Conservation (phyloP, 2,113 vertebrate genomes). For the Maccullochella peelii region DNA sequence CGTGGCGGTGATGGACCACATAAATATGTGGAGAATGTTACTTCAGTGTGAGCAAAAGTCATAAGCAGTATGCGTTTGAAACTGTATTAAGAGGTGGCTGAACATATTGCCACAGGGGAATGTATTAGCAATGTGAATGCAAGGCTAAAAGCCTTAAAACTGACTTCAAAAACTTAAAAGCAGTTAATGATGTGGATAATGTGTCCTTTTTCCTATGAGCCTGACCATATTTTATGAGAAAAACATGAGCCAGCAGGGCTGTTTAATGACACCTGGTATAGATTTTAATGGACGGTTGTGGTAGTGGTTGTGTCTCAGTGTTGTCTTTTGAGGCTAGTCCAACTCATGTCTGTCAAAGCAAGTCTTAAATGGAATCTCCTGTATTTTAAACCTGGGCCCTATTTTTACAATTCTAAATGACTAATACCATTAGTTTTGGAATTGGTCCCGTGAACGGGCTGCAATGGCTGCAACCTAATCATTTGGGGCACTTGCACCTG, state of each 20-base stretch:
- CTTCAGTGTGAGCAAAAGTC: not conserved
- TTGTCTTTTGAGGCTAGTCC: not conserved
- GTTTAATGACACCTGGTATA: not conserved
- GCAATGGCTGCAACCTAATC: too few relatives aligned
- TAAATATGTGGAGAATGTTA: slow-evolving; percentile 2
- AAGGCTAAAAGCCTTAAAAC: not conserved
- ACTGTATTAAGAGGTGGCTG: not conserved
- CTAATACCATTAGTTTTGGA: too few relatives aligned
- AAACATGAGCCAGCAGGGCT: not conserved
- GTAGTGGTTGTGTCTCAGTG: not conserved
- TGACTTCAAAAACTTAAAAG: slow-evolving; percentile 6
- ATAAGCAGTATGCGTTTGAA: not conserved
- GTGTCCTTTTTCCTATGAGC: not conserved
- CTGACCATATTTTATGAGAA: not conserved
- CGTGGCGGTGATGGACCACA: not conserved
- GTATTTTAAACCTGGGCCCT: too few relatives aligned
- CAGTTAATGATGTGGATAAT: not conserved
- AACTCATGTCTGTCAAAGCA: not conserved
- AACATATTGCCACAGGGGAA: not conserved
- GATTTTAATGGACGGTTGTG: not conserved
- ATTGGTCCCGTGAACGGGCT: too few relatives aligned
- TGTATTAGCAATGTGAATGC: not conserved
- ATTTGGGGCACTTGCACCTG: too few relatives aligned
- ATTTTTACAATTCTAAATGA: too few relatives aligned
- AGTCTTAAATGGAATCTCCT: too few relatives aligned